phyloP scores from a whole-genome alignment of 2,888 invertebrate genomes.

The Acheta domesticus region DNA sequence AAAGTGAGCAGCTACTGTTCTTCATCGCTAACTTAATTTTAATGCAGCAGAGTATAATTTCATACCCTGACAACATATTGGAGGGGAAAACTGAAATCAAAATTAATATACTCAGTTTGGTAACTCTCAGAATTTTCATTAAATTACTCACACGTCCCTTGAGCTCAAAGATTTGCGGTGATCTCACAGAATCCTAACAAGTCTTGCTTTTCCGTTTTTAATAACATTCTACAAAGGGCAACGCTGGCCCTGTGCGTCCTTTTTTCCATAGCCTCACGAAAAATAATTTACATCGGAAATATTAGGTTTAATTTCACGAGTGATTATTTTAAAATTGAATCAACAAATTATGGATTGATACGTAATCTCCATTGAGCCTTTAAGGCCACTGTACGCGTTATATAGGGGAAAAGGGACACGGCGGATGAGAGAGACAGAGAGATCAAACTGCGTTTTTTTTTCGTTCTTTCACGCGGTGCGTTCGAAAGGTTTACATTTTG shows the following conservation, averaged over 20 bases:
- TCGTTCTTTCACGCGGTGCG: constrained; percentile 19
- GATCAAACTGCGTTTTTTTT: not conserved
- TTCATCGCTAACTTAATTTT: no score
- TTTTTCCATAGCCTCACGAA: not conserved
- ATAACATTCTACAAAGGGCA: not conserved
- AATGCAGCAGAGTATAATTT: no score
- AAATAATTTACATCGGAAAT: constrained; percentile 18
- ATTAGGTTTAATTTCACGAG: constrained; percentile 23
- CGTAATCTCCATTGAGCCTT: constrained; percentile 23
- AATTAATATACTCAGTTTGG: not conserved
- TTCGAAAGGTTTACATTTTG: constrained; percentile 29
- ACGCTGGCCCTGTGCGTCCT: not conserved
- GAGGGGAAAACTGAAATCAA: not conserved
- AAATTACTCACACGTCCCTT: not conserved
- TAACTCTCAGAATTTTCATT: constrained; percentile 9
- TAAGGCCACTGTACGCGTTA: constrained; percentile 5
- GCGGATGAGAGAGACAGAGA: not conserved
- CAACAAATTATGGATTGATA: constrained; percentile 25
- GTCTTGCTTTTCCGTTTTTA: constrained; percentile 3
- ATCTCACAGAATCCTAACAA: not conserved
- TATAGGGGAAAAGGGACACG: not conserved
- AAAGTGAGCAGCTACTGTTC: no score
- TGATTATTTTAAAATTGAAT: constrained; percentile 30
- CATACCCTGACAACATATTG: no score
- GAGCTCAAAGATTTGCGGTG: not conserved